Evolutionary conservation across 2,888 invertebrate species (phyloP).

Genomic region (Eumacrocentrus americanus): DNA sequence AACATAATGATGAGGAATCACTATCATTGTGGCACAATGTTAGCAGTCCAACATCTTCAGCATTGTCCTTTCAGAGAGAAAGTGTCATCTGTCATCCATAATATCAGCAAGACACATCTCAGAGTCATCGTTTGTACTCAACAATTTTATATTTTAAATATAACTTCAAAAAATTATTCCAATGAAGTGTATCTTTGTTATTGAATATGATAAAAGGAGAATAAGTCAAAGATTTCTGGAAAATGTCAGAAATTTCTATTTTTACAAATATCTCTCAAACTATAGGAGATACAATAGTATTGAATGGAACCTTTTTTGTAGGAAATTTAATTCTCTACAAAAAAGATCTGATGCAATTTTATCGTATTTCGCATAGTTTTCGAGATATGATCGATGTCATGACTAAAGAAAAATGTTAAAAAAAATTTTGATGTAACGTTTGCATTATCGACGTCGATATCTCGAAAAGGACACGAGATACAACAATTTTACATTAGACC

Average conservation of each 20-base stretch:
- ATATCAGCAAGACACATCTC: too few species aligned
- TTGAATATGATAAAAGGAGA: background rate
- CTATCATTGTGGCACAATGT: background rate
- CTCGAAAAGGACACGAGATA: background rate
- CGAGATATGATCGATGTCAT: too few species aligned
- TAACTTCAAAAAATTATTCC: too few species aligned
- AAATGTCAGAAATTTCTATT: too few species aligned
- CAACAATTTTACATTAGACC: background rate
- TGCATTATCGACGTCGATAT: background rate
- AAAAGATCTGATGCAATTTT: background rate
- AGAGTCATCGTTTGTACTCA: too few species aligned
- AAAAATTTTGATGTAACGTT: background rate
- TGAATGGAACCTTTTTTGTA: background rate
- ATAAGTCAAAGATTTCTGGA: too few species aligned
- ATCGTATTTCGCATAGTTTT: background rate
- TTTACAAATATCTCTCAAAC: too few species aligned
- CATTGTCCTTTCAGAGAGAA: background rate
- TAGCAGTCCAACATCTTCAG: background rate
- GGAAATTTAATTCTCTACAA: background rate
- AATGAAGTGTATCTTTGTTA: too few species aligned
- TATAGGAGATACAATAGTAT: background rate
- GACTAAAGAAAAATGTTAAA: too few species aligned
- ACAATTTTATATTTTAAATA: too few species aligned
- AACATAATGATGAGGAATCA: background rate
- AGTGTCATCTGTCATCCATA: background rate